Evolutionary conservation across 2,888 invertebrate genomes (phyloP).

Genomic region (Stenichneumon culpator): DNA sequence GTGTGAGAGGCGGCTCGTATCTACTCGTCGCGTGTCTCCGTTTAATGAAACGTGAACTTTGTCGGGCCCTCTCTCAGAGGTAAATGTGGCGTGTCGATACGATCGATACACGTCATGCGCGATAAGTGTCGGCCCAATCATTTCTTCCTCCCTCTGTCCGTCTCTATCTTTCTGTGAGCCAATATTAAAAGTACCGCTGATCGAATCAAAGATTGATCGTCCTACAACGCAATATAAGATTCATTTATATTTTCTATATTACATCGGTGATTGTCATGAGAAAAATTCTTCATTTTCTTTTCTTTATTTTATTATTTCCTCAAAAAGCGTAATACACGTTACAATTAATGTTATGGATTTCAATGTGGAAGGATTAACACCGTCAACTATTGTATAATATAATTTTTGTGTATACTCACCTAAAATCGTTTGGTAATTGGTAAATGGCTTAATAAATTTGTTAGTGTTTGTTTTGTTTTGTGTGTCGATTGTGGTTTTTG

Average conservation of each 20-base stretch:
- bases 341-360: conserved; percentile 80
- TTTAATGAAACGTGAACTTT: conserved; percentile 67
- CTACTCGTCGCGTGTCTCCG: conserved; percentile 64
- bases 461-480: conserved; percentile 54
- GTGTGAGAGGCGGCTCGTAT: conserved; percentile 5
- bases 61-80: conserved; percentile 45
- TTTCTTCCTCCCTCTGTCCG: neutral
- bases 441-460: conserved; percentile 82
- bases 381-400: conserved; percentile 81
- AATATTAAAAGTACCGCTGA: conserved; percentile 30
- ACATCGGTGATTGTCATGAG: conserved; percentile 77
- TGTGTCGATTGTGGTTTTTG: conserved; percentile 42
- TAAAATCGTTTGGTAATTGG: conserved; percentile 82
- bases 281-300: conserved; percentile 73
- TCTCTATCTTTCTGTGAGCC: conserved; percentile 11
- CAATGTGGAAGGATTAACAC: conserved; percentile 81
- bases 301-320: conserved; percentile 78
- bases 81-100: conserved; percentile 68
- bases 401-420: conserved; percentile 81
- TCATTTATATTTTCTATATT: conserved; percentile 16
- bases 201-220: conserved; percentile 59
- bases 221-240: conserved; percentile 32
- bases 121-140: conserved; percentile 60
- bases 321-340: conserved; percentile 83
- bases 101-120: conserved; percentile 71